Evolutionary conservation across 2,888 invertebrate species (phyloP).

Genomic region (Lepidochrysops patricia): DNA sequence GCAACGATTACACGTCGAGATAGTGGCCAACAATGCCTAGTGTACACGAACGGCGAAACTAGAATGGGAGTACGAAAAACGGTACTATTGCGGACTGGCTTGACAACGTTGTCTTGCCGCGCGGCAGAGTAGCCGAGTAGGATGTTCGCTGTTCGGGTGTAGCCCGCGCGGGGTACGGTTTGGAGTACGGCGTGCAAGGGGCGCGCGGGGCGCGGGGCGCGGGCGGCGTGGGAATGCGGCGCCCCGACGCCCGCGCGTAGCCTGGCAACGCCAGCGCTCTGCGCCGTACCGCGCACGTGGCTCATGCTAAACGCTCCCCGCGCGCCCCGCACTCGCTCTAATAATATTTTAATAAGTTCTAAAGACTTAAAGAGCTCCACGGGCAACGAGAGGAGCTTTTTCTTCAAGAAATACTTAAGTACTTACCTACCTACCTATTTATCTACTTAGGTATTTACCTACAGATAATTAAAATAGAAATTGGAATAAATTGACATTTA

Average conservation of each 20-base stretch:
- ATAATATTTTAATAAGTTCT: neutral
- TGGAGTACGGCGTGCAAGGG: slow-evolving; percentile 5
- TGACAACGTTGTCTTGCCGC: slow-evolving; percentile 7
- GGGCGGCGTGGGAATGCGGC: slow-evolving; percentile 42
- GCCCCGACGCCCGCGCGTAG: slow-evolving; percentile 37
- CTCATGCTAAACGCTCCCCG: slow-evolving; percentile 37
- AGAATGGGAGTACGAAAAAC: slow-evolving; percentile 6
- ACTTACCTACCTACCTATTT: no score
- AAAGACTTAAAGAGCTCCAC: no score
- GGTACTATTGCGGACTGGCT: slow-evolving; percentile 10
- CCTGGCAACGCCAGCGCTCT: slow-evolving; percentile 29
- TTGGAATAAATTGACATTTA: neutral
- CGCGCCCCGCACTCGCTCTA: slow-evolving; percentile 20
- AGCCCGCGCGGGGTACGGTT: slow-evolving; percentile 21
- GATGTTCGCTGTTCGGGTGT: slow-evolving; percentile 10
- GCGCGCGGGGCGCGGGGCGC: slow-evolving; percentile 20
- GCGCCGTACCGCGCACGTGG: slow-evolving; percentile 39
- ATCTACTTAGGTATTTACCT: no score
- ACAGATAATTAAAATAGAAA: no score
- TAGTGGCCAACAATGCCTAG: neutral
- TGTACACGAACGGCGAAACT: neutral
- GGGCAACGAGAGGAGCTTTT: neutral
- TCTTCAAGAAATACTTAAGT: slow-evolving; percentile 5
- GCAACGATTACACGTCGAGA: neutral
- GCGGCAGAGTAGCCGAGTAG: slow-evolving; percentile 5